These are phyloP conservation scores for Cromileptes altivelis DNA, from an alignment of 2,113 vertebrate genomes.

Conservation along the genomic window DNA sequence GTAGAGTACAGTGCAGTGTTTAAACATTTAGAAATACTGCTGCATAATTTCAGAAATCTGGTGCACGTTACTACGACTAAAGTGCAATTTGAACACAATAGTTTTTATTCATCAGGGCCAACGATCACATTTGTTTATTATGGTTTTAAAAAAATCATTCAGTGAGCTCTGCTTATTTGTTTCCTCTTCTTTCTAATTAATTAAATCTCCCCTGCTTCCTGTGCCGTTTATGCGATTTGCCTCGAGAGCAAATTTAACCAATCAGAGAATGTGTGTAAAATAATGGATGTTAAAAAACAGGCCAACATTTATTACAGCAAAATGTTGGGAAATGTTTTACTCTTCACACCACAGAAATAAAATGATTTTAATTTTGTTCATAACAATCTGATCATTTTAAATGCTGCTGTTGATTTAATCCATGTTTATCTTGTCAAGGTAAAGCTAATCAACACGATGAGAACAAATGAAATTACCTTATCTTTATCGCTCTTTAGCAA, in stretches of 20 bases:
- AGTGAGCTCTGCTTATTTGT: not conserved
- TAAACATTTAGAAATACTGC: not conserved
- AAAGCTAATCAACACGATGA: constrained; percentile 1
- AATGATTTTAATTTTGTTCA: not conserved
- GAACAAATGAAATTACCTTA: not conserved
- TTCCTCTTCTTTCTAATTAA: not conserved
- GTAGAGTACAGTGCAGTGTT: not conserved
- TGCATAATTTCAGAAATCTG: not conserved
- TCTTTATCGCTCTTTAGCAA: not conserved
- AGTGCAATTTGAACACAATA: constrained; percentile 4
- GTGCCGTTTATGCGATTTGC: not conserved
- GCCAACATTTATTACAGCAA: not conserved
- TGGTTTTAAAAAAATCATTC: not conserved
- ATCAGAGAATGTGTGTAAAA: not conserved
- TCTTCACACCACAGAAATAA: not conserved
- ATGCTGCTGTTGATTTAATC: not conserved
- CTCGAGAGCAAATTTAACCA: constrained; percentile 24
- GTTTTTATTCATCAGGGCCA: constrained; percentile 4
- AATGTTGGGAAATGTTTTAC: not conserved
- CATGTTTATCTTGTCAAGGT: not conserved
- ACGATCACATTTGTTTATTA: not conserved
- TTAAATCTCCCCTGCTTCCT: not conserved
- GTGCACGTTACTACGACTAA: not conserved
- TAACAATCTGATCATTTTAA: not conserved
- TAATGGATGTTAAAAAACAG: not conserved